Percentiles rank a stretch among this genome's conserved stretches.
phyloP scores from a whole-genome alignment of 2,113 vertebrate species.

The Elgaria multicarinata region DNA sequence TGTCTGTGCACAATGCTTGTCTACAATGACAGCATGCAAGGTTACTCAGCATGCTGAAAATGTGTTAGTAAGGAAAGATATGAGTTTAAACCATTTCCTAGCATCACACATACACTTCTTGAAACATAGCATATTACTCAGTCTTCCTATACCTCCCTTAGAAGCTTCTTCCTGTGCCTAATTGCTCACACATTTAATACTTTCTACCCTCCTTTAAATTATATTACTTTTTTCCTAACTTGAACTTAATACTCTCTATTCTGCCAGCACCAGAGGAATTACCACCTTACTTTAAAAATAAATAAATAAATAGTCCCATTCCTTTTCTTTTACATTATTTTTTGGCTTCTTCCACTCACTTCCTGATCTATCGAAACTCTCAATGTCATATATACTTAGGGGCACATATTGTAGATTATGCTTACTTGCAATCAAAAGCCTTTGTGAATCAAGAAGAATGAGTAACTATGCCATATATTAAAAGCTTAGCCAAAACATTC shows the following conservation, averaged over 20 bases:
- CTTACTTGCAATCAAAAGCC: not conserved
- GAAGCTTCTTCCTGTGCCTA: not conserved
- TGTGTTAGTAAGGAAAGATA: not conserved
- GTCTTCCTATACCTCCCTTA: not conserved
- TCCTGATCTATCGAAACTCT: not conserved
- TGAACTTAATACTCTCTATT: not conserved
- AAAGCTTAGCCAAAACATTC: not conserved
- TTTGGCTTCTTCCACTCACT: not conserved
- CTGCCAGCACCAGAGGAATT: not conserved
- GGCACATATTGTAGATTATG: not conserved
- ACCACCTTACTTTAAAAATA: not conserved
- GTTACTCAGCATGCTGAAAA: not conserved
- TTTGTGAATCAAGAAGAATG: not conserved
- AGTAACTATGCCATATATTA: not conserved
- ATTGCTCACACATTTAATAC: slow-evolving; percentile 13
- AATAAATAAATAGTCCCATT: not conserved
- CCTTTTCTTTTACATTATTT: not conserved
- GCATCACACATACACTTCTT: not conserved
- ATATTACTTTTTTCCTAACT: not conserved
- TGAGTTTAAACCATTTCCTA: not conserved
- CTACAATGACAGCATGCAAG: not conserved
- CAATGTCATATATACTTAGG: not conserved
- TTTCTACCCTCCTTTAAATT: slow-evolving; percentile 1
- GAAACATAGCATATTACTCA: not conserved
- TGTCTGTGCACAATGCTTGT: not conserved